Base-by-base conservation (phyloP, 2,797 vertebrate genomes). In the Hipposideros larvatus region DNA sequence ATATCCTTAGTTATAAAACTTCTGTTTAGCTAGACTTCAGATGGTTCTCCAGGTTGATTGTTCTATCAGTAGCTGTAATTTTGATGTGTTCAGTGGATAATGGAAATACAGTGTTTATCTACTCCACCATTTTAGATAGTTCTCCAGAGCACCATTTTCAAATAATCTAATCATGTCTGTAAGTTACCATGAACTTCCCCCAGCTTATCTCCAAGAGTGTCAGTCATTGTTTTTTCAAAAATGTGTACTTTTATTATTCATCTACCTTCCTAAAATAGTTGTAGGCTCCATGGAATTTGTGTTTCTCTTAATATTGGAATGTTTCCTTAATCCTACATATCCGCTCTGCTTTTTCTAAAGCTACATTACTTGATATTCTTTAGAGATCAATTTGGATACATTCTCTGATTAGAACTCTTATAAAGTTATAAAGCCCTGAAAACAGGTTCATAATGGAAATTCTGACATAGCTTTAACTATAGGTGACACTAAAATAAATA, bases 401-500 rank as follows among this genome's bases (percentile, higher is more conserved):
- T 11, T 95, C 21, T 48, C 9, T 84, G 26, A 77, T 83, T 90
- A 63, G 43, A 96, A 74, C 1, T 70, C 77, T 78, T 80, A 87
- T 6, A 91, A 75, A 46, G 7, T 26, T 75, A 74, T 21, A 57
- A 95, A 80, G 31, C 14, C 18, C 34, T 11, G 4, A 57, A 87
- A n/a, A 71, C 5, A 96, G n/a, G 11, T 83, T 96, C 11, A 85
- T 16, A 28, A 70, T 85, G 53, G 80, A 96, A 95, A 85, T 43
- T 3, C 31, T 94, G 63, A 53, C 74, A 87, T 14, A 68, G 24
- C 14, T 63, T 90, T 94, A 65, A 90, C 31, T 82, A 19, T 37
- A 96, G 14, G 14, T 84, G 11, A 84, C 55, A 85, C 4, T 53
- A n/a, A 85, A 94, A 95, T 91, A 90, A 95, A 93, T 57, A 85